A percentile compares a stretch with the other conserved stretches of the same genome.
Evolutionary conservation across 2,113 vertebrate genomes (phyloP).

Genomic region (Crotalus viridis): DNA sequence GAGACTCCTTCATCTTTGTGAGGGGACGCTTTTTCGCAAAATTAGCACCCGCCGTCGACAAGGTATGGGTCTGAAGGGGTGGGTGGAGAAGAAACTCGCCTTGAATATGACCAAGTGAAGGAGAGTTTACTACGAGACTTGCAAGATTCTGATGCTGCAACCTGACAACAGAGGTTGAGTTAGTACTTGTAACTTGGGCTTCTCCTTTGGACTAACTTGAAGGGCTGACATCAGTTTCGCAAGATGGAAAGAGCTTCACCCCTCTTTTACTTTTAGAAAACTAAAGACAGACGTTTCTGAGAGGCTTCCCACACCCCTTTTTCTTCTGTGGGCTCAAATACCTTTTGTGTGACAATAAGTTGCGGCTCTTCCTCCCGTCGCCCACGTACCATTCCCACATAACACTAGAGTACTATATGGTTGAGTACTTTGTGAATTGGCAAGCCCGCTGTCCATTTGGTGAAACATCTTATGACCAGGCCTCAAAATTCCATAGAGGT

Average conservation of each 20-base stretch:
- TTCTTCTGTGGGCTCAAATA: background rate
- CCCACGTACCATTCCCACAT: background rate
- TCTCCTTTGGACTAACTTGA: background rate
- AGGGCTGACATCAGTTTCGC: background rate
- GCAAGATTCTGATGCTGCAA: background rate
- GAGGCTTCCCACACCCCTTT: background rate
- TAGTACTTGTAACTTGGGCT: background rate
- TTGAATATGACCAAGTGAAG: background rate
- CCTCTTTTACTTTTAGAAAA: background rate
- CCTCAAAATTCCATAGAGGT: background rate
- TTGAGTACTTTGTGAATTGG: background rate
- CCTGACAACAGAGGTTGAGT: background rate
- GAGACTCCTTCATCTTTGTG: constrained; percentile 88
- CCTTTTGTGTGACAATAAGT: background rate
- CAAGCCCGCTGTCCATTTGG: background rate
- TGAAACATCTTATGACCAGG: background rate
- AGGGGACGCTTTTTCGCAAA: constrained; percentile 92
- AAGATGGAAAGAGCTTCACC: background rate
- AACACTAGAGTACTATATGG: background rate
- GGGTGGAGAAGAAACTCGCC: too few relatives aligned
- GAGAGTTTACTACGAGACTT: background rate
- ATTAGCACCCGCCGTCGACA: constrained; percentile 93
- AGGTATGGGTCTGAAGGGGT: constrained; percentile 66
- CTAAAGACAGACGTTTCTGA: background rate
- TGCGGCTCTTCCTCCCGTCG: background rate